Percentiles rank a stretch among this genome's conserved stretches.
Conservation (phyloP, 2,797 vertebrate genomes). For the Microctenopoma lineatum region DNA sequence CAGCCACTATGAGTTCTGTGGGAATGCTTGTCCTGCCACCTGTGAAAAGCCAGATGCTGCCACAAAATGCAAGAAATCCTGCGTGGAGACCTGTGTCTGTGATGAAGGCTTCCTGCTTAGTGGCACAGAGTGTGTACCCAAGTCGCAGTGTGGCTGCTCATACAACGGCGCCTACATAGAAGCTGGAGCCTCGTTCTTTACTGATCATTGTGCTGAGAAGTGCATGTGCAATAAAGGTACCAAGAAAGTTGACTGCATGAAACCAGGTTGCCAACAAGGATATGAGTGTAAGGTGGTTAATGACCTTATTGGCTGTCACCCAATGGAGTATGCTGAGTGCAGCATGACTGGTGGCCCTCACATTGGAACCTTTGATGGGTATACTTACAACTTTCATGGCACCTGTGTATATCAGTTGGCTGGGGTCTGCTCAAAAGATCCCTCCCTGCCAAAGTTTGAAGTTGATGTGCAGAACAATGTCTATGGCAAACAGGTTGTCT, state of each 20-base stretch:
- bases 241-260: slow-evolving; percentile 34
- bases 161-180: slow-evolving; percentile 61
- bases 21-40: slow-evolving; percentile 75
- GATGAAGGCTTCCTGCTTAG: slow-evolving; percentile 72
- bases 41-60: slow-evolving; percentile 59
- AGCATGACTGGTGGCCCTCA: slow-evolving; percentile 54
- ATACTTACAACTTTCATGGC: slow-evolving; percentile 75
- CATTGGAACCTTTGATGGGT: slow-evolving; percentile 67
- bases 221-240: slow-evolving; percentile 66
- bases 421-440: slow-evolving; percentile 61
- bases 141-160: slow-evolving; percentile 76
- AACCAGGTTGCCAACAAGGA: slow-evolving; percentile 33
- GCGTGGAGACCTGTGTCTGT: slow-evolving; percentile 83
- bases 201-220: slow-evolving; percentile 52
- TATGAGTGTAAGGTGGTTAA: slow-evolving; percentile 52
- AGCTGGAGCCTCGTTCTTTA: slow-evolving; percentile 73
- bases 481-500: slow-evolving; percentile 47
- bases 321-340: slow-evolving; percentile 52
- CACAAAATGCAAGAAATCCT: slow-evolving; percentile 60
- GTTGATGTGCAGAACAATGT: slow-evolving; percentile 80
- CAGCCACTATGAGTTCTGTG: slow-evolving; percentile 81
- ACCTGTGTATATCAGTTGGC: slow-evolving; percentile 84
- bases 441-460: slow-evolving; percentile 75
- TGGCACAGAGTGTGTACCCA: slow-evolving; percentile 64
- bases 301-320: slow-evolving; percentile 52